Percentiles rank a stretch among this genome's conserved stretches.
Evolutionary conservation across 2,888 invertebrate genomes (phyloP).

Genomic region (Drosophila suboccidentalis): DNA sequence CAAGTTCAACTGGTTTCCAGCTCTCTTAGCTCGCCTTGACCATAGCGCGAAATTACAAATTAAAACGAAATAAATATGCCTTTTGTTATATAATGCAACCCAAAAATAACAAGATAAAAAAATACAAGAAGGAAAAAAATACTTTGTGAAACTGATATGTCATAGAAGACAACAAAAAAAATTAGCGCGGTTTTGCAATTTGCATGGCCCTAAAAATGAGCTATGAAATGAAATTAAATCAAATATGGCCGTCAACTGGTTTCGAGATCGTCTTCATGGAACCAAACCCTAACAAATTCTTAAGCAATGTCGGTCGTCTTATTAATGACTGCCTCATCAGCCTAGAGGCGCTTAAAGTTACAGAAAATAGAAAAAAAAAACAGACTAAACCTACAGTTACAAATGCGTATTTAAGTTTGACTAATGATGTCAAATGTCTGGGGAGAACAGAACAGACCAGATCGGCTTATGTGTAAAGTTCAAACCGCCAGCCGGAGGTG

Average conservation of each 20-base stretch:
- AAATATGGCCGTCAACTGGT: slow-evolving; percentile 69
- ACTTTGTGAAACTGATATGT: slow-evolving; percentile 71
- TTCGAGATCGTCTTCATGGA: slow-evolving; percentile 21
- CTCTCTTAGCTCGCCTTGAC: slow-evolving; percentile 47
- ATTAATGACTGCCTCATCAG: slow-evolving; percentile 65
- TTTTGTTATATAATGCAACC: slow-evolving; percentile 67
- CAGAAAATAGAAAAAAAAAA: slow-evolving; percentile 27
- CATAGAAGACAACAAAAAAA: slow-evolving; percentile 43
- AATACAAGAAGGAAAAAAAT: slow-evolving; percentile 27
- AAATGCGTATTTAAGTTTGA: slow-evolving; percentile 78
- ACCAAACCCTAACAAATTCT: slow-evolving; percentile 32
- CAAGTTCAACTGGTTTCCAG: slow-evolving; percentile 73
- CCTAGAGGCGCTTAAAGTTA: slow-evolving; percentile 59
- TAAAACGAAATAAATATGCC: slow-evolving; percentile 79
- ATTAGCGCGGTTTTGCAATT: slow-evolving; percentile 81
- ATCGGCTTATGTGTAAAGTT: slow-evolving; percentile 77
- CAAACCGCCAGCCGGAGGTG: slow-evolving; percentile 69
- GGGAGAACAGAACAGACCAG: slow-evolving; percentile 25
- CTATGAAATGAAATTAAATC: slow-evolving; percentile 49
- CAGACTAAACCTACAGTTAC: slow-evolving; percentile 43
- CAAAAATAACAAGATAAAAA: slow-evolving; percentile 29
- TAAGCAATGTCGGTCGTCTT: slow-evolving; percentile 20
- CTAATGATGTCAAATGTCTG: slow-evolving; percentile 75
- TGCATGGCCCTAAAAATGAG: slow-evolving; percentile 59
- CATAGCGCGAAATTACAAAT: slow-evolving; percentile 80